These are phyloP conservation scores for Hypomecis punctinalis DNA, from an alignment of 2,888 invertebrate genomes.

Conservation along the genomic window DNA sequence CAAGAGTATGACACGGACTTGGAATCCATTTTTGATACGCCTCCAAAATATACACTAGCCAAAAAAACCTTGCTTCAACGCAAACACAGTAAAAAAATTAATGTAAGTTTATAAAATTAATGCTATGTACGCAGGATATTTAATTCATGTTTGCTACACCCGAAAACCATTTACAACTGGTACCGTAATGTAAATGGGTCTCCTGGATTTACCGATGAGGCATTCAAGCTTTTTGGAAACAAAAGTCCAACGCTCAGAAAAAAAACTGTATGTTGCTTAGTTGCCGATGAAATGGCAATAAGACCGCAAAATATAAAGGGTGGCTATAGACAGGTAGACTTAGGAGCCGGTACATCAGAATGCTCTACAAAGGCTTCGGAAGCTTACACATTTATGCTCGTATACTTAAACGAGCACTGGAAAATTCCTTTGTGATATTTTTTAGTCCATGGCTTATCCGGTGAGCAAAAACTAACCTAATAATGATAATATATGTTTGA, in stretches of 20 bases:
- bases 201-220: background rate
- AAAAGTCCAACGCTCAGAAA: background rate
- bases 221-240: background rate
- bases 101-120: no score
- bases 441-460: background rate
- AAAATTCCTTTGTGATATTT: slow-evolving; percentile 9
- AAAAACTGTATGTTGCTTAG: background rate
- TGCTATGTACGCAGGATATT: no score
- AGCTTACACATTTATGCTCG: slow-evolving; percentile 1
- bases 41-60: no score
- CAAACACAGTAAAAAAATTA: no score
- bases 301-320: slow-evolving; percentile 6
- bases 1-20: no score
- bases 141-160: no score
- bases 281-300: slow-evolving; percentile 4
- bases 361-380: background rate
- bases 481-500: slow-evolving; percentile 9
- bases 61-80: no score
- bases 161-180: no score
- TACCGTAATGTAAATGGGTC: no score
- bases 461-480: slow-evolving; percentile 5
- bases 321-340: slow-evolving; percentile 4
- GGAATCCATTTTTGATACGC: no score
- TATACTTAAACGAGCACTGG: background rate
- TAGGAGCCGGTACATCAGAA: slow-evolving; percentile 2